Percentiles rank a stretch among this genome's conserved stretches.
phyloP scores from a whole-genome alignment of 2,888 invertebrate genomes.

The Dryadula phaetusa region DNA sequence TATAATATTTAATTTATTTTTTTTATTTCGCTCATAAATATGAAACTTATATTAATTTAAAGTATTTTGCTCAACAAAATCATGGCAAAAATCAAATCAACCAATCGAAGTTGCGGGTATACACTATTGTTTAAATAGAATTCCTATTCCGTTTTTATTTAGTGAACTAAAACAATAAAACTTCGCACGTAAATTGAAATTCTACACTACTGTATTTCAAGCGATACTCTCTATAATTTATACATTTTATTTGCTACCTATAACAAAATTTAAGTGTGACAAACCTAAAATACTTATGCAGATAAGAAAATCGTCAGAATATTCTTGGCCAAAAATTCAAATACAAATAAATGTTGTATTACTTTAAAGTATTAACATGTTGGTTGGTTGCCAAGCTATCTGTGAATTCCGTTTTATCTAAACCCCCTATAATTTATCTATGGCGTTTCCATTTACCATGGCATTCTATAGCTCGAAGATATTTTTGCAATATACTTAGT shows the following conservation, averaged over 20 bases:
- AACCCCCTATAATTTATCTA: conserved; percentile 31
- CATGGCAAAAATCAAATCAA: too few species aligned
- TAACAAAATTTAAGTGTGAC: conserved; percentile 13
- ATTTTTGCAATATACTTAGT: neutral
- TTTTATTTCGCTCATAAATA: too few species aligned
- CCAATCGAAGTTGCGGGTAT: too few species aligned
- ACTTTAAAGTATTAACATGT: conserved; percentile 47
- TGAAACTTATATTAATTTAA: too few species aligned
- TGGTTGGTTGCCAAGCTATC: conserved; percentile 34
- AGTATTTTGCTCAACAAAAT: too few species aligned
- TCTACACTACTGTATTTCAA: neutral
- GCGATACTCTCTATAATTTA: neutral
- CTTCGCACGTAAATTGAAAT: neutral
- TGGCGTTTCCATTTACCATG: conserved; percentile 25
- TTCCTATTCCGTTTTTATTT: too few species aligned
- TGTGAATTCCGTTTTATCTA: conserved; percentile 34
- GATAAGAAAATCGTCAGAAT: conserved; percentile 23
- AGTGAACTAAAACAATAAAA: neutral
- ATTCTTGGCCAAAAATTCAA: conserved; percentile 27
- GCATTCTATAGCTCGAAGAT: conserved; percentile 2
- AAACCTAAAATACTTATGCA: conserved; percentile 24
- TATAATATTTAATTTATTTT: too few species aligned
- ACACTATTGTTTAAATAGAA: too few species aligned
- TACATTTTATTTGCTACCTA: conserved; percentile 13
- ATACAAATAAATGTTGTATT: conserved; percentile 35